phyloP scores from a whole-genome alignment of 2,888 invertebrate genomes.

The Biston betularia region DNA sequence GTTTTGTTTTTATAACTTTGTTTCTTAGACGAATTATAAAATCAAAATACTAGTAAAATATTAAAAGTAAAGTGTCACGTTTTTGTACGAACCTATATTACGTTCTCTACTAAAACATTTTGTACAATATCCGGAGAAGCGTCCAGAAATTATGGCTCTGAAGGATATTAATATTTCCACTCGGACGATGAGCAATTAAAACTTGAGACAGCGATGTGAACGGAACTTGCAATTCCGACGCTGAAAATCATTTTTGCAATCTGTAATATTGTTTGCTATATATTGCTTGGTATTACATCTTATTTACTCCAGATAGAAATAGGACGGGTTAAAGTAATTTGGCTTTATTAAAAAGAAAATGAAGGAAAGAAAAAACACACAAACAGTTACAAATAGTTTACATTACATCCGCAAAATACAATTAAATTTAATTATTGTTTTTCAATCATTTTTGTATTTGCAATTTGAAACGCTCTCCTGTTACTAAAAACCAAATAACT shows the following conservation, averaged over 20 bases:
- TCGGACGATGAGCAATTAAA: conserved; percentile 77
- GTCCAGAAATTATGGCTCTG: conserved; percentile 45
- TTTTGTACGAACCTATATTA: conserved; percentile 3
- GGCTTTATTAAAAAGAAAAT: too few species aligned
- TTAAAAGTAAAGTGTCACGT: neutral
- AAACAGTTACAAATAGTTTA: too few species aligned
- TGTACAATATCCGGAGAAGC: conserved; percentile 52
- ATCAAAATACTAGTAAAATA: neutral
- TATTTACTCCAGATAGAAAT: too few species aligned
- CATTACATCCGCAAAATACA: too few species aligned
- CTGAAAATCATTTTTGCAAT: conserved; percentile 65
- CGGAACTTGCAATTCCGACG: conserved; percentile 66
- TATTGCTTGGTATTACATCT: neutral
- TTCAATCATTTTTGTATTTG: too few species aligned
- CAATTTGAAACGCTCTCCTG: too few species aligned
- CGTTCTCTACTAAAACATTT: conserved; percentile 47
- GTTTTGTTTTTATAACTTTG: too few species aligned
- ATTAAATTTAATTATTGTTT: too few species aligned
- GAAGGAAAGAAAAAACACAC: too few species aligned
- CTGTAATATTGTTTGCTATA: neutral
- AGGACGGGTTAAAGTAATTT: too few species aligned
- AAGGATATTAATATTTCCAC: conserved; percentile 78
- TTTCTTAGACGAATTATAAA: too few species aligned
- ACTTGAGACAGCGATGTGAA: conserved; percentile 68
- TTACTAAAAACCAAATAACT: too few species aligned